Conservation (phyloP, 1,140 invertebrate species). For the Pristionchus pacificus region DNA sequence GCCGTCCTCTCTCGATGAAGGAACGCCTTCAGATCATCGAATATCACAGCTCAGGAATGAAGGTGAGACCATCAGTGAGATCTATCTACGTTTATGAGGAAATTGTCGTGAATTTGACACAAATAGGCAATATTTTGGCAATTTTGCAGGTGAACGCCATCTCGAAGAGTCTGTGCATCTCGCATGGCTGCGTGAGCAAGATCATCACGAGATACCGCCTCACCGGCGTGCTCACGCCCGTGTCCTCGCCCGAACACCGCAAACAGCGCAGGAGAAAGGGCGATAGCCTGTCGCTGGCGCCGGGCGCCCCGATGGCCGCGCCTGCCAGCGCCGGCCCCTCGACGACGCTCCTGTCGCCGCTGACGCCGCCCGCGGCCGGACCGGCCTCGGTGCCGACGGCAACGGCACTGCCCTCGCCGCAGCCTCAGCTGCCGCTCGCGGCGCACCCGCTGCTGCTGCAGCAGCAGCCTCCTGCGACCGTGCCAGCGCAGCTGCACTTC, state of each 20-base stretch:
- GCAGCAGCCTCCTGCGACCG: background rate
- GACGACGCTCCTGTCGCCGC: background rate
- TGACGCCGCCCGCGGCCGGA: background rate
- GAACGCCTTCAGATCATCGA: slow-evolving; percentile 49
- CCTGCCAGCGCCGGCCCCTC: background rate
- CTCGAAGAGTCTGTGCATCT: slow-evolving; percentile 54
- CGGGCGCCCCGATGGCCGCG: too few species aligned
- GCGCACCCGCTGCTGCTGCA: background rate
- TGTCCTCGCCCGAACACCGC: slow-evolving; percentile 54
- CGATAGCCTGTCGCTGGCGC: background rate
- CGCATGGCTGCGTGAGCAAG: slow-evolving; percentile 55
- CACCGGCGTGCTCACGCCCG: slow-evolving; percentile 48
- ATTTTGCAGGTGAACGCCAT: slow-evolving; percentile 47
- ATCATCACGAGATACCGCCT: slow-evolving; percentile 56
- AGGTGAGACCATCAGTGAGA: slow-evolving; percentile 14
- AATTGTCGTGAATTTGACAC: background rate
- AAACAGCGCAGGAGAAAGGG: background rate
- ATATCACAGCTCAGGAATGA: slow-evolving; percentile 54
- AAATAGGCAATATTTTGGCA: background rate
- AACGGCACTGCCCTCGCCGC: background rate
- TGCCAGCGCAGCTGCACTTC: background rate
- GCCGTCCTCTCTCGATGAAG: slow-evolving; percentile 53
- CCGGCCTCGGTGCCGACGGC: too few species aligned
- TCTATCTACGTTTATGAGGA: background rate
- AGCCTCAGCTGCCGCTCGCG: background rate